These are phyloP conservation scores for Thrips palmi DNA, from an alignment of 1,140 invertebrate species.

Conservation along the genomic window DNA sequence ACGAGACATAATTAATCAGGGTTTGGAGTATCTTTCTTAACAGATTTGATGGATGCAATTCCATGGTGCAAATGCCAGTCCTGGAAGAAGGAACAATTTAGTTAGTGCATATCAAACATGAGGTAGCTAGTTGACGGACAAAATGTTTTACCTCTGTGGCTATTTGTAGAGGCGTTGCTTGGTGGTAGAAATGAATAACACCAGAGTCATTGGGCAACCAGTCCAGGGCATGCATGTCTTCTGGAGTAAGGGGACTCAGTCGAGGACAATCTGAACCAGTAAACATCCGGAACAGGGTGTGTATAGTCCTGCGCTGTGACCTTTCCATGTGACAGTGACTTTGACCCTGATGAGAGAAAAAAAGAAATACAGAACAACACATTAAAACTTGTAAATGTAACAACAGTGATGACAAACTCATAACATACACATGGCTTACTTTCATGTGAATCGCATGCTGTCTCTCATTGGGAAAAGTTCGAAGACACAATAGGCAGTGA, in stretches of 20 bases:
- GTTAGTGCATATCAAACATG: no score
- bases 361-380: no score
- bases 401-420: no score
- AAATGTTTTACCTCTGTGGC: constrained; percentile 13
- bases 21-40: no score
- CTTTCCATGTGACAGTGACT: constrained; percentile 15
- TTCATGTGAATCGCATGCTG: constrained; percentile 12
- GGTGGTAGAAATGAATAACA: constrained; percentile 16
- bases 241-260: constrained; percentile 11
- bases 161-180: constrained; percentile 14
- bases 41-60: no score
- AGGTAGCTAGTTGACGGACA: no score
- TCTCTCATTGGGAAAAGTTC: constrained; percentile 11
- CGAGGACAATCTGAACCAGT: constrained; percentile 12
- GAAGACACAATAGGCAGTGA: constrained; percentile 17
- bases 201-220: constrained; percentile 15
- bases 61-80: no score
- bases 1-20: no score
- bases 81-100: no score
- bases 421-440: no score
- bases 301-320: constrained; percentile 15
- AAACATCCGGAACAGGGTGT: constrained; percentile 14
- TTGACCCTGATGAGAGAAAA: no score
- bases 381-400: no score
- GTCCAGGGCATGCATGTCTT: constrained; percentile 11